These are phyloP conservation scores for Telenomus remus DNA, from an alignment of 1,140 invertebrate species.

Conservation along the genomic window DNA sequence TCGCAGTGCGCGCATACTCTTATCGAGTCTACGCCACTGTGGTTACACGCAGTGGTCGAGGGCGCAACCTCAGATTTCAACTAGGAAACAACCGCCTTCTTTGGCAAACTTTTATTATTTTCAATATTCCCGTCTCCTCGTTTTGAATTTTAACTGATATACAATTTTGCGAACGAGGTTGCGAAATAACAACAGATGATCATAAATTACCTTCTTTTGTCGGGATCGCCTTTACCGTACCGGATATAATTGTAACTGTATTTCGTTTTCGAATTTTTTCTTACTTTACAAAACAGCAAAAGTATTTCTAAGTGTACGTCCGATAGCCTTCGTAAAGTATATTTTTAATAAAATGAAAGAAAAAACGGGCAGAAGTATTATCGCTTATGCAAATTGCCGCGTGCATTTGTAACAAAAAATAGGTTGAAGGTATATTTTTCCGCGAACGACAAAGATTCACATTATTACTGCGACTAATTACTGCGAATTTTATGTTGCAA, in stretches of 20 bases:
- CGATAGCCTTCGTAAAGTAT: no score
- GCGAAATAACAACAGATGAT: constrained; percentile 26
- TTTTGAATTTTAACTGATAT: constrained; percentile 24
- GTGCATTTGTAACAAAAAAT: no score
- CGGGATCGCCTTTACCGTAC: constrained; percentile 9
- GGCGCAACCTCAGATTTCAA: constrained; percentile 53
- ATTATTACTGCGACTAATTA: constrained; percentile 17
- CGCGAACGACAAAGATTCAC: constrained; percentile 10
- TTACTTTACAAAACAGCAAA: no score
- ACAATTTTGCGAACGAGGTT: constrained; percentile 24
- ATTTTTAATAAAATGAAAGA: no score
- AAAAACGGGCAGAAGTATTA: no score
- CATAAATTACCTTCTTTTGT: constrained; percentile 27
- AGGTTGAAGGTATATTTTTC: constrained; percentile 3
- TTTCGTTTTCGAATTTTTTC: no score
- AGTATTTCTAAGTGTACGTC: no score
- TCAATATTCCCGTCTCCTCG: constrained; percentile 22
- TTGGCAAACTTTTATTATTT: constrained; percentile 33
- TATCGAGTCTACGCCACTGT: constrained; percentile 39
- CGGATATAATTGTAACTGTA: background rate
- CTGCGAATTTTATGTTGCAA: background rate
- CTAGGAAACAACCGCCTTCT: constrained; percentile 47
- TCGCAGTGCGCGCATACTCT: constrained; percentile 27
- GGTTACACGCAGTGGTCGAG: constrained; percentile 43
- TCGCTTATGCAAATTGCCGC: no score